These are phyloP conservation scores for Apamea anceps DNA, from an alignment of 2,888 invertebrate species.

Conservation along the genomic window DNA sequence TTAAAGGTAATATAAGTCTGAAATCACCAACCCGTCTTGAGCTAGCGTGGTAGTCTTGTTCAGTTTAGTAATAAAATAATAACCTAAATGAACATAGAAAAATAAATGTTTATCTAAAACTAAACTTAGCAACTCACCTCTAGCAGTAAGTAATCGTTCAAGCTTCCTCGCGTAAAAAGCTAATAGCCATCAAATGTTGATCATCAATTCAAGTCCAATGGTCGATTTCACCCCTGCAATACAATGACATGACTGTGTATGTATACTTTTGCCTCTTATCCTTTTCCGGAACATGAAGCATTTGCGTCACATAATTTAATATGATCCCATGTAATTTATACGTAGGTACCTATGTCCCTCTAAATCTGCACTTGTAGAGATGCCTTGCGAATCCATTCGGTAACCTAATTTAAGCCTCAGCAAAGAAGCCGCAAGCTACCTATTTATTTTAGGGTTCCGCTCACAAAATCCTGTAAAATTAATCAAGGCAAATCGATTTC, in stretches of 20 bases:
- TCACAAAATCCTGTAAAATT: background rate
- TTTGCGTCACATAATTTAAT: slow-evolving; percentile 14
- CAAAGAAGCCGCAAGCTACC: slow-evolving; percentile 41
- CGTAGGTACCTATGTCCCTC: background rate
- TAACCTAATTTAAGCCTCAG: slow-evolving; percentile 57
- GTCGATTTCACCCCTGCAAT: background rate
- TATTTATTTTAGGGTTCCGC: slow-evolving; percentile 51
- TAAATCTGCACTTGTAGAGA: slow-evolving; percentile 55
- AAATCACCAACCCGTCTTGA: background rate
- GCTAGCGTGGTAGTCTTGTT: background rate
- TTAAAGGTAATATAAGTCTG: background rate
- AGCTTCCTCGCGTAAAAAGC: background rate
- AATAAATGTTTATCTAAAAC: background rate
- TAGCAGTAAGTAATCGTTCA: background rate
- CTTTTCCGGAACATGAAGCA: background rate
- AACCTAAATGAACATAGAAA: background rate
- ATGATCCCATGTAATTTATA: background rate
- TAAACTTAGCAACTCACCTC: background rate
- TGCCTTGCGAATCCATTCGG: slow-evolving; percentile 35
- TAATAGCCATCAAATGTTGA: background rate
- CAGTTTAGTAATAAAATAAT: background rate
- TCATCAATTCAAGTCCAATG: background rate
- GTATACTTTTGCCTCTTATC: background rate
- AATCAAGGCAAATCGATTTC: background rate
- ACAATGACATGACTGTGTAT: background rate